Evolutionary conservation across 2,113 vertebrate species (phyloP), one percentile per base, ranked within the genome.

Genomic region (Rhipidura dahli): DNA sequence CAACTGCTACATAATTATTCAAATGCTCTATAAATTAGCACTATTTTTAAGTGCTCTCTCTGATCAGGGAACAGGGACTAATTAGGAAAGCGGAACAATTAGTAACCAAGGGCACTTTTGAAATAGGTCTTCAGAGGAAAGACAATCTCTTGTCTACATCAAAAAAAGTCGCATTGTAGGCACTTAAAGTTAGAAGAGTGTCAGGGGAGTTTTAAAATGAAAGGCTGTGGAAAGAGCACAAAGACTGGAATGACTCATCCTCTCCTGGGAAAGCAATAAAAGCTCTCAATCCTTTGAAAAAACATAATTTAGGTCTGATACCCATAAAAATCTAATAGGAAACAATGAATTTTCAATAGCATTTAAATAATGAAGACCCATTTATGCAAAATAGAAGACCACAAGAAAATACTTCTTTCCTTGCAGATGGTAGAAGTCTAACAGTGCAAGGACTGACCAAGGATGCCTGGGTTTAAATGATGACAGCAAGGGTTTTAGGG

Each of bases 211-310:
- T 85, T 69, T 91, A 90, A 91, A 94, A 87, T 0, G 1, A 94
- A 79, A 90, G 23, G 26, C 31, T 72, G 45, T 76, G 82, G 49
- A 90, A 94, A 91, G 78, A 83, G 28, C 70, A 75, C 31, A 56
- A 85, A 79, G 37, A 85, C 24, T 60, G 40, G 31, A 90, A 93
- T 92, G 66, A 96, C 26, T 95, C 78, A 80, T 88, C 44, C n/a
- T 88, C 85, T 90, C 63, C 73, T 39, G 66, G 40, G 70, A 88
- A 88, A 90, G 75, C 45, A 49, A 64, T 69, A 85, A 83, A 85
- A 93, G 9, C 23, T 40, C 61, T 40, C 18, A 44, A 10, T 71
- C 24, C 40, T 93, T 65, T 28, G 31, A 49, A 79, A 90, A 93
- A 93, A 6, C 22, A 30, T 8, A 49, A 40, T 14, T 56, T 47